Conservation (phyloP, 2,888 invertebrate species). For the Chaetoderma sp. region DNA sequence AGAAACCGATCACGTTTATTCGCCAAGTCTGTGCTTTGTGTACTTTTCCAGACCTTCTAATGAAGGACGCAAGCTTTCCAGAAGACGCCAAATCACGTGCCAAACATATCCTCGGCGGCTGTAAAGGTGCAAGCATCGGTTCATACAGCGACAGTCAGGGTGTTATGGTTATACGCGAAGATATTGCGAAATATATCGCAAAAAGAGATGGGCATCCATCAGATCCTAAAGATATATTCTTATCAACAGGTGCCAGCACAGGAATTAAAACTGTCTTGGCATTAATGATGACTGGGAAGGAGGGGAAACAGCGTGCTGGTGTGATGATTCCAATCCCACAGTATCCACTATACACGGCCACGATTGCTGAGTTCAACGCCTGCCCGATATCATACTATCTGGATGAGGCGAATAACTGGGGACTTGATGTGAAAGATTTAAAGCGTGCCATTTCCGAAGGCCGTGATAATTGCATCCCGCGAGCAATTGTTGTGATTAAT, state of each 20-base stretch:
- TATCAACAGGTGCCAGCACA: conserved; percentile 91
- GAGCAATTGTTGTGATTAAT: conserved; percentile 94
- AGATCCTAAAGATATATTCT: conserved; percentile 83
- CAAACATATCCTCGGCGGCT: conserved; percentile 76
- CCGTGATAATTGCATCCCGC: conserved; percentile 75
- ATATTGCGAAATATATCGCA: conserved; percentile 88
- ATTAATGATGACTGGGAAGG: conserved; percentile 70
- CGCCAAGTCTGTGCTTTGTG: conserved; percentile 89
- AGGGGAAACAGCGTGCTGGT: conserved; percentile 75
- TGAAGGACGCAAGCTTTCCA: conserved; percentile 80
- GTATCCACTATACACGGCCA: conserved; percentile 97
- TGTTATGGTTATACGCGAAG: conserved; percentile 87
- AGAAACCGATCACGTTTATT: conserved; percentile 93
- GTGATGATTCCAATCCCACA: conserved; percentile 98
- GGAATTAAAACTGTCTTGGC: conserved; percentile 89
- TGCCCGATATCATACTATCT: conserved; percentile 75
- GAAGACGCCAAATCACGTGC: conserved; percentile 85
- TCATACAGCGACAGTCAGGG: conserved; percentile 80
- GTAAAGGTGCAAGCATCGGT: conserved; percentile 82
- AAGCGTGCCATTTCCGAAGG: conserved; percentile 81
- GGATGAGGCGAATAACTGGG: conserved; percentile 90
- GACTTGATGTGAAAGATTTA: conserved; percentile 82
- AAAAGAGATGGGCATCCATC: conserved; percentile 80
- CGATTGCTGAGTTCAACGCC: conserved; percentile 91
- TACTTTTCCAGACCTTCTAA: conserved; percentile 77